A percentile compares a stretch with the other conserved stretches of the same genome.
These are phyloP conservation scores for Sturnira hondurensis DNA, from an alignment of 2,113 vertebrate species.

Conservation along the genomic window DNA sequence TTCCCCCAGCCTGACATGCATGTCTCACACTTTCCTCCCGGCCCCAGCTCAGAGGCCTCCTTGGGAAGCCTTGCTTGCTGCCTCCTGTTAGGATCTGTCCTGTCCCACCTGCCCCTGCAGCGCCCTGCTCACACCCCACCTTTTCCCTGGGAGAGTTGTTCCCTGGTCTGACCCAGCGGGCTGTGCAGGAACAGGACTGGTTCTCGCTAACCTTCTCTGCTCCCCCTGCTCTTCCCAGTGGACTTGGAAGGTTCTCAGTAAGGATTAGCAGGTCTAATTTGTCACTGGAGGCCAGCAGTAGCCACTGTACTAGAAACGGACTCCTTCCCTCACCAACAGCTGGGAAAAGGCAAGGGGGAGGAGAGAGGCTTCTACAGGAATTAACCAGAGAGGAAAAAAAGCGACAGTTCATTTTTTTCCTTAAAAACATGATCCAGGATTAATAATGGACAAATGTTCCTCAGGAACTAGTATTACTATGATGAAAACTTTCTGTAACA, in stretches of 20 bases:
- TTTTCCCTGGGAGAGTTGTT: neutral
- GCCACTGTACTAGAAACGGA: neutral
- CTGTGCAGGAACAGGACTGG: neutral
- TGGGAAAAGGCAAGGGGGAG: neutral
- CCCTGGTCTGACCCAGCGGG: neutral
- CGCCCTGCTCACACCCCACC: neutral
- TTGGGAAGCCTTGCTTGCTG: neutral
- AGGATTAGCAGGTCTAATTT: conserved; percentile 40
- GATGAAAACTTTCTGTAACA: conserved; percentile 37
- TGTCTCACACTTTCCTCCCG: neutral
- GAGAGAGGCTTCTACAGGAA: neutral
- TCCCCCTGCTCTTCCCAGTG: neutral
- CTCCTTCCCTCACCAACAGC: neutral
- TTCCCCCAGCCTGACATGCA: neutral
- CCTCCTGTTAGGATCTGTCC: neutral
- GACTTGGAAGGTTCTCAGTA: neutral
- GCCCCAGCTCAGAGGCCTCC: neutral
- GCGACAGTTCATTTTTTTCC: neutral
- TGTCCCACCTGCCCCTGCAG: neutral
- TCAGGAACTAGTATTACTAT: neutral
- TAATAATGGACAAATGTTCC: neutral
- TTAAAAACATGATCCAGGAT: neutral
- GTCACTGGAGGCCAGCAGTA: neutral
- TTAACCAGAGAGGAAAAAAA: conserved; percentile 13
- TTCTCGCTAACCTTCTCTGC: neutral